phyloP scores from a whole-genome alignment of 23 tunicate species.

The Diplosoma virens region DNA sequence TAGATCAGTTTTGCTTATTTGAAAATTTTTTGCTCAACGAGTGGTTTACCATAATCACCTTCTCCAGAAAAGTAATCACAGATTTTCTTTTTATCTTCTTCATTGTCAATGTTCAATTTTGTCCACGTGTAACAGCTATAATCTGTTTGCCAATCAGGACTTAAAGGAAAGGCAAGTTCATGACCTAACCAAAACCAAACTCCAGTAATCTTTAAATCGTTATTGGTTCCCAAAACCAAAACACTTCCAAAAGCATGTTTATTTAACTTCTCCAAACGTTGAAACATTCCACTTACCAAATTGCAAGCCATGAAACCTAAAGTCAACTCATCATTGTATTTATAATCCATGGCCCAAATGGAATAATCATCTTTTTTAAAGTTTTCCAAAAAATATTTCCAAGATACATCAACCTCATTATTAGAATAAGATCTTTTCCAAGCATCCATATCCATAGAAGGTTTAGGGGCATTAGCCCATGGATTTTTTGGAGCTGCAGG shows the following conservation, averaged over 20 bases:
- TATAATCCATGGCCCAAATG: constrained; percentile 69
- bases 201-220: constrained; percentile 46
- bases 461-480: constrained; percentile 65
- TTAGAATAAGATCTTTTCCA: constrained; percentile 80
- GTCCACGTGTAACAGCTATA: constrained; percentile 75
- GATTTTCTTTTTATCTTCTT: constrained; percentile 38
- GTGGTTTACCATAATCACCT: constrained; percentile 19
- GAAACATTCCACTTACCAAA: constrained; percentile 61
- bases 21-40: background rate
- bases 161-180: constrained; percentile 61
- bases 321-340: constrained; percentile 64
- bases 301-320: constrained; percentile 64
- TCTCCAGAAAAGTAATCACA: constrained; percentile 47
- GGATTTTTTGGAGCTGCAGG: constrained; percentile 65
- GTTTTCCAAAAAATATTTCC: constrained; percentile 77
- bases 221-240: constrained; percentile 4
- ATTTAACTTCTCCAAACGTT: constrained; percentile 70
- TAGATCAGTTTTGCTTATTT: constrained; percentile 12
- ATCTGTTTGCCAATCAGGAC: constrained; percentile 84
- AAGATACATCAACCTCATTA: constrained; percentile 8
- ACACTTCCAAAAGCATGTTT: constrained; percentile 59
- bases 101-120: constrained; percentile 56
- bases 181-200: constrained; percentile 96
- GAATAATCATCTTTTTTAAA: constrained; percentile 86
- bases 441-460: constrained; percentile 70